Base-by-base conservation (phyloP, 2,113 vertebrate species). In the Pomatorhinus ruficollis region DNA sequence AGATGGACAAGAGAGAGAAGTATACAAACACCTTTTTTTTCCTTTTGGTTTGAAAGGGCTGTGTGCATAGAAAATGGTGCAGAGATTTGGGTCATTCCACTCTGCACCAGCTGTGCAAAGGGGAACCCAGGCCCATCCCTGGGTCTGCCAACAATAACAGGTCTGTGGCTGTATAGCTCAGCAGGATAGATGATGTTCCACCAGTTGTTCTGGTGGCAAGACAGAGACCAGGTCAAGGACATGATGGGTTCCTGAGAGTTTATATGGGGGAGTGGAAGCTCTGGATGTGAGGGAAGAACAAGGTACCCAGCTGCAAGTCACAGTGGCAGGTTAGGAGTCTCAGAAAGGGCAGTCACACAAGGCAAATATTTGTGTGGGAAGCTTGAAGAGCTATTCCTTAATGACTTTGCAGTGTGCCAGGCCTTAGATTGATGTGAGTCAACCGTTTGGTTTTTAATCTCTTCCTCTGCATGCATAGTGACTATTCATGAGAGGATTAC, bases 371-470 rank as follows among this genome's bases (percentile, higher is more conserved):
- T 0, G 0, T 0, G 31, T 64, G 52, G 93, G 88, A 77, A 86
- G 83, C 22, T 66, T 35, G 19, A 33, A 60, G 49, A 87, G 53
- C 22, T 84, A 35, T n/a, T 83, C 25, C 31, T 81, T 94, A 90
- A 89, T 84, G 88, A 93, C 65, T 13, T 47, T 83, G 60, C 60
- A 39, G 47, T 12, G 1, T 78, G 56, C 86, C 85, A 50, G 57
- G 60, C 72, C 64, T 71, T 74, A 53, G 22, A 37, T 49, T 53
- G 83, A 52, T 49, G 22, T 71, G 83, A 95, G 83, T 59, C 82
- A 93, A 63, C 56, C 33, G 45, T 56, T 60, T 45, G 52, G 24
- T 9, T 96, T 96, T 89, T 87, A 92, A 90, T 92, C 68, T 90
- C 72, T 90, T 89, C 76, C 72, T 65, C 88, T 75, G 79, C 83